Evolutionary conservation across 2,113 vertebrate genomes (phyloP).

Genomic region (Notiomystis cincta): DNA sequence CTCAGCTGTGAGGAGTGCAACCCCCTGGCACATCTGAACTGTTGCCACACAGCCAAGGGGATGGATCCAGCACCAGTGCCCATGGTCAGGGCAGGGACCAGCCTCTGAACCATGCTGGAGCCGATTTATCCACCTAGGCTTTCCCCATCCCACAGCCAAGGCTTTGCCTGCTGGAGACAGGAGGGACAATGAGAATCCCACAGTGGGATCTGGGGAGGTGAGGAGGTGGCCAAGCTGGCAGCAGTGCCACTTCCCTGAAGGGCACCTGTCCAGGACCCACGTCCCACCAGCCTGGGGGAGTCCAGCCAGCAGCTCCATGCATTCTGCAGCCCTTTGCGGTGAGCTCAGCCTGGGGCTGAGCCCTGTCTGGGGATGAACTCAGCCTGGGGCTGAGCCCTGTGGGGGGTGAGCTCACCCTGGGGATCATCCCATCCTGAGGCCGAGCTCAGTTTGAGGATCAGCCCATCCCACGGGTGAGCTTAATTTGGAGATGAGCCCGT

Average conservation of each 20-base stretch:
- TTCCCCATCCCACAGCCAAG: accelerated
- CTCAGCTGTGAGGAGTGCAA: not conserved
- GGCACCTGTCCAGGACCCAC: not conserved
- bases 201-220: not conserved
- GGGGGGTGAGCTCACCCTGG: not conserved
- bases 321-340: not conserved
- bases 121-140: not conserved
- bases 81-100: not conserved
- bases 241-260: accelerated
- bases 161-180: accelerated
- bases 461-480: not conserved
- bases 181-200: not conserved
- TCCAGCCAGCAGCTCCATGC: accelerated
- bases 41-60: not conserved
- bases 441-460: not conserved
- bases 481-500: not conserved
- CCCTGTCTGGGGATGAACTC: not conserved
- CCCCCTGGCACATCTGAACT: accelerated
- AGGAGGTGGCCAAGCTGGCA: not conserved
- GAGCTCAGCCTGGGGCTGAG: not conserved
- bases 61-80: accelerated
- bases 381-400: not conserved
- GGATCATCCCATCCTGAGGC: not conserved
- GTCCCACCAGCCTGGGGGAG: accelerated
- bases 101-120: not conserved